Conservation (phyloP, 2,888 invertebrate species). For the Cyrtodaria siliqua region DNA sequence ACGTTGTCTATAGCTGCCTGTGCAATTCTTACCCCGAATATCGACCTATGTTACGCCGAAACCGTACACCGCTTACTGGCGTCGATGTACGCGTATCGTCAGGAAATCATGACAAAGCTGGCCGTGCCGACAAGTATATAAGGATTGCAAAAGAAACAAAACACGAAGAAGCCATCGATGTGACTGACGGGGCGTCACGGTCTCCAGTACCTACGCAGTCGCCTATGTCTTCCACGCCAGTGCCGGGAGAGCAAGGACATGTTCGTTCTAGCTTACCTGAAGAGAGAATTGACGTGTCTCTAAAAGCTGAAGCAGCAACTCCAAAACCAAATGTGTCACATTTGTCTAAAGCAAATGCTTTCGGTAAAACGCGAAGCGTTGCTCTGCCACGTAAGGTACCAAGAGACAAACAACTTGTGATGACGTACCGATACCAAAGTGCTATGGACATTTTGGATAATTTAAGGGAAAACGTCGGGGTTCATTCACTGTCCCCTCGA, state of each 20-base stretch:
- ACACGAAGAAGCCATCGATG: constrained; percentile 8
- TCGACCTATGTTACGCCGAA: constrained; percentile 65
- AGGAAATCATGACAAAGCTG: neutral
- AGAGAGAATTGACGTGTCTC: too few species aligned
- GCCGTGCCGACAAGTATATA: neutral
- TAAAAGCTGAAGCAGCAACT: too few species aligned
- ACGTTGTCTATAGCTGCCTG: constrained; percentile 75
- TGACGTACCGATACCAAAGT: constrained; percentile 77
- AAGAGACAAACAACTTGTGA: constrained; percentile 71
- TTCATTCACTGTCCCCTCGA: constrained; percentile 73
- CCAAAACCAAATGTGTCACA: too few species aligned
- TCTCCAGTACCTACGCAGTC: constrained; percentile 24
- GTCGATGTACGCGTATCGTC: constrained; percentile 17
- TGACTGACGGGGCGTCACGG: constrained; percentile 10
- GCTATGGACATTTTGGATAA: constrained; percentile 83
- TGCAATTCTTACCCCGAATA: constrained; percentile 68
- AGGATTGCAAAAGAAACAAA: neutral
- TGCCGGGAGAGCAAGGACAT: neutral
- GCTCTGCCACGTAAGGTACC: constrained; percentile 53
- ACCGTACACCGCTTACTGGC: constrained; percentile 69
- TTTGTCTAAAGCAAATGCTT: too few species aligned
- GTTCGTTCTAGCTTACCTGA: too few species aligned
- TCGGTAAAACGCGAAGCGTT: constrained; percentile 4
- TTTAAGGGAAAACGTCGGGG: constrained; percentile 65
- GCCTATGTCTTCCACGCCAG: constrained; percentile 28